Base-by-base conservation (phyloP, 2,113 vertebrate genomes). In the Papio anubis region DNA sequence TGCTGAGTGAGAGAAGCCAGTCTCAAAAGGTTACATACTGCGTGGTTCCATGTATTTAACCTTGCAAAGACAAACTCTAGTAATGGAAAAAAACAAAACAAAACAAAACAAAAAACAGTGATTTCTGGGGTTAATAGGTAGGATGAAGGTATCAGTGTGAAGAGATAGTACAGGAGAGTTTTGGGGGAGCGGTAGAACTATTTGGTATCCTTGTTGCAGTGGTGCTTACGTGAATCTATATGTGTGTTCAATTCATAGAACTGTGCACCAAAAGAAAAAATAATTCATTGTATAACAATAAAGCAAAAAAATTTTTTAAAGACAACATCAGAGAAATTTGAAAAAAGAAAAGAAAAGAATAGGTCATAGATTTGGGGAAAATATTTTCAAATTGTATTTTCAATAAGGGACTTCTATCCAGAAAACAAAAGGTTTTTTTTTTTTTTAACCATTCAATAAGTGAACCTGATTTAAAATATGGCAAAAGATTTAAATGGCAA, bases 351-450 rank as follows among this genome's bases (percentile, higher is more conserved):
- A 61, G 70, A 43, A 59, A 52, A 78, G 55, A 87, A 72, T 35
- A 88, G 48, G 25, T 45, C 38, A 45, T 13, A 90, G 16, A 76
- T 59, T 83, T 72, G 70, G 48, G 40, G 38, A 88, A 59, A 50
- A 76, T 70, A 89, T 84, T 93, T 96, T 80, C 61, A 70, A 91
- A 86, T 70, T 23, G 55, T 73, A 45, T 75, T 75, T 75, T 92
- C 50, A 80, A 35, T 88, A 70, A 93, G n/a, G 16, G 61, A 83
- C 66, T 89, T 94, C 25, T 91, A 59, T 82, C 17, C 40, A 68
- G 13, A 90, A 38, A 45, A 80, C 25, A 64, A 72, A 78, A 85
- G 66, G 1, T 20, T 55, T 43, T 79, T 64, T 30, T 64, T 61
- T 64, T 55, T 40, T 81, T 40, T 81, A 68, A 40, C 14, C 78